A percentile compares a stretch with the other conserved stretches of the same genome.
These are phyloP conservation scores for Pristionchus fissidentatus DNA, from an alignment of 2,888 invertebrate genomes.

Conservation along the genomic window DNA sequence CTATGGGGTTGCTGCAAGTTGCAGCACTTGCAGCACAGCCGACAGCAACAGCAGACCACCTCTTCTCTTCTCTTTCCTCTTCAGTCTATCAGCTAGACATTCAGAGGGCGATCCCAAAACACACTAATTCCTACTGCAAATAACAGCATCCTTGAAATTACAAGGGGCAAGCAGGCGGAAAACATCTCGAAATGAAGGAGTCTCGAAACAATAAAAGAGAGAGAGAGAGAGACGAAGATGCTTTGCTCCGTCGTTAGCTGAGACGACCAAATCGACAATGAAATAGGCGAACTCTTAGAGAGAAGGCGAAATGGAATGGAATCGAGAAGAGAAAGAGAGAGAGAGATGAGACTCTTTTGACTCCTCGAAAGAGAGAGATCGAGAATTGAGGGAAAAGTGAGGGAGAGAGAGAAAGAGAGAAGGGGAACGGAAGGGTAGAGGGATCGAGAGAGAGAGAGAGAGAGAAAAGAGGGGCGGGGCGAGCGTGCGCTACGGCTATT, in stretches of 20 bases:
- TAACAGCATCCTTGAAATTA: background rate
- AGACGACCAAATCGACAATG: background rate
- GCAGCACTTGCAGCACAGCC: too few relatives aligned
- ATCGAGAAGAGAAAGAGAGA: slow-evolving; percentile 15
- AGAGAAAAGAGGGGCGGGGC: slow-evolving; percentile 1
- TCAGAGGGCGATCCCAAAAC: slow-evolving; percentile 3
- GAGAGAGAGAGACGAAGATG: background rate
- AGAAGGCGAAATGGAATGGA: background rate
- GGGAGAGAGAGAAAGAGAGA: background rate
- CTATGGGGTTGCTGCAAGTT: background rate
- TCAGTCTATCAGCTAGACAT: slow-evolving; percentile 32
- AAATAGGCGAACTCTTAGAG: background rate
- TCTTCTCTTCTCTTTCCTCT: slow-evolving; percentile 16
- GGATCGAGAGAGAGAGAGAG: background rate
- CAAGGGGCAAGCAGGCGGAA: background rate
- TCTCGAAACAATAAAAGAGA: slow-evolving; percentile 1
- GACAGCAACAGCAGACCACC: slow-evolving; percentile 38
- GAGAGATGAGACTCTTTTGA: slow-evolving; percentile 19
- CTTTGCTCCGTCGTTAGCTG: background rate
- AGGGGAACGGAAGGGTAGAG: background rate
- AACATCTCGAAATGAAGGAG: background rate
- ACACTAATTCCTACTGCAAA: slow-evolving; percentile 41
- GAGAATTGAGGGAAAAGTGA: slow-evolving; percentile 14
- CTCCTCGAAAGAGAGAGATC: slow-evolving; percentile 33
- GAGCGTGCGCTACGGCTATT: slow-evolving; percentile 28